Conservation (phyloP, 2,888 invertebrate genomes). For the Hemaris fuciformis region DNA sequence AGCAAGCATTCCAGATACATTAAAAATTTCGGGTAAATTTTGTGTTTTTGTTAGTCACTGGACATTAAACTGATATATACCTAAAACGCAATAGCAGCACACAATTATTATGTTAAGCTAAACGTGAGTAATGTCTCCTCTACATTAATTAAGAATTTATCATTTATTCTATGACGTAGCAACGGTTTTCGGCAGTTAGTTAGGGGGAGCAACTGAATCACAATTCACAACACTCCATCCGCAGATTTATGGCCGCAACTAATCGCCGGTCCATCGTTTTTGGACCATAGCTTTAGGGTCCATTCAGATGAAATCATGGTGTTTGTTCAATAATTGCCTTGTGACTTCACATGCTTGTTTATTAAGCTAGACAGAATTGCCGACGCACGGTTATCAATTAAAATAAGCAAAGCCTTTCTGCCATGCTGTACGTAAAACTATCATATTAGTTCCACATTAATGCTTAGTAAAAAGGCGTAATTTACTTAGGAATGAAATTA, state of each 20-base stretch:
- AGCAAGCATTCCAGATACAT: no score
- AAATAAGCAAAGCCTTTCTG: no score
- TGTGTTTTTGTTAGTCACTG: no score
- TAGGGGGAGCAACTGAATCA: slow-evolving; percentile 39
- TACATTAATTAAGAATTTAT: slow-evolving; percentile 11
- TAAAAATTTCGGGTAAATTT: no score
- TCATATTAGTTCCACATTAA: no score
- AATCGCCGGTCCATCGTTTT: slow-evolving; percentile 24
- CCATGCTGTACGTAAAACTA: no score
- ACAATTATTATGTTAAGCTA: neutral
- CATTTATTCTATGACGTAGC: slow-evolving; percentile 18
- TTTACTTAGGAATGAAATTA: no score
- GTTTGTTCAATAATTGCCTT: neutral
- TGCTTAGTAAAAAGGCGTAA: no score
- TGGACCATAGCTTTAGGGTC: neutral
- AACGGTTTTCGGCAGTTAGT: slow-evolving; percentile 30
- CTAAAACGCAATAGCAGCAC: no score
- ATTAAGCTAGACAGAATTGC: neutral
- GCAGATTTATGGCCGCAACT: slow-evolving; percentile 39
- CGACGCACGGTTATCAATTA: no score
- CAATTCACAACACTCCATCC: slow-evolving; percentile 37
- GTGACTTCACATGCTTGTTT: neutral
- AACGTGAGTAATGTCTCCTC: neutral
- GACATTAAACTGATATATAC: no score
- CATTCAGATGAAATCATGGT: slow-evolving; percentile 2